Evolutionary conservation across 2,797 vertebrate species (phyloP), one percentile per base, ranked within the genome.

Genomic region (Rhinichthys osculus): DNA sequence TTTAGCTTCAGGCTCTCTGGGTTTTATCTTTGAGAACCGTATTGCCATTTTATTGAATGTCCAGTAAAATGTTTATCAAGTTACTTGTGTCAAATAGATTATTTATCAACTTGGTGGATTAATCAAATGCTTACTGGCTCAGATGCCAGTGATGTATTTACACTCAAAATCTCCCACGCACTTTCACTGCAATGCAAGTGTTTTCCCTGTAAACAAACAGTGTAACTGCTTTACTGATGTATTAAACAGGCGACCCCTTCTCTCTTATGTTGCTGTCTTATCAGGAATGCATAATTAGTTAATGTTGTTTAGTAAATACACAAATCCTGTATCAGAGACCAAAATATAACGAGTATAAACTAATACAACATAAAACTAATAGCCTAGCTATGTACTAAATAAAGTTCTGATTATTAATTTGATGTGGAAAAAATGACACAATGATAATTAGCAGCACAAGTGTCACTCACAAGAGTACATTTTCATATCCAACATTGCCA

Each of bases 261-360:
- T 57, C 8, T 40, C 6, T 82, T 57, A 27, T 47, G 21, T 62
- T 21, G 35, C n/a, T 38, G 50, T 73, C 27, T 73, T 74, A 64
- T 83, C 71, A 74, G 54, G 54, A 54, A 47, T n/a, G 19, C 19
- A 64, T 62, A 57, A 57, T 72, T 72, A 52, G 64, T n/a, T n/a
- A 47, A 10, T n/a, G 40, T 47, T 62, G 19, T 44, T 74, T 17
- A 74, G 13, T 8, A 74, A 74, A 83, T 42, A 50, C 40, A 50
- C 57, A 50, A 47, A n/a, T 47, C 54, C 40, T 47, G 8, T 62
- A 35, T 47, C 27, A 50, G 13, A 82, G 50, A 17, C 50, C 35
- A 59, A 72, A 82, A 72, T 16, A 73, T 47, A 23, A 44, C 3
- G 1, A 33, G 7, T 21, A 42, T 59, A 72, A 40, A 72, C 52